These are phyloP conservation scores for Trematomus bernacchii DNA, from an alignment of 2,797 vertebrate genomes.

Conservation along the genomic window DNA sequence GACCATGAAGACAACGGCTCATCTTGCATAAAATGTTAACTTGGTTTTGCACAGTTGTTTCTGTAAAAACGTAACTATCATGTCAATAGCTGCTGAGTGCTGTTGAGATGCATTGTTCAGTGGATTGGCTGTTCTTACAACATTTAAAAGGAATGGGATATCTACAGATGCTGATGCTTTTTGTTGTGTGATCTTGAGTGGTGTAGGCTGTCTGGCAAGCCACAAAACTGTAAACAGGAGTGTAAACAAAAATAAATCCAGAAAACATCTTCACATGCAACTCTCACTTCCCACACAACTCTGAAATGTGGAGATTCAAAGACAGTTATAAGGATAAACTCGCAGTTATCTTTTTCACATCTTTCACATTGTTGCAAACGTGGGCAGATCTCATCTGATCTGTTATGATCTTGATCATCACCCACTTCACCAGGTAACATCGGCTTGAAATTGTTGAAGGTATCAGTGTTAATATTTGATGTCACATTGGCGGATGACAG, in stretches of 20 bases:
- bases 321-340: constrained; percentile 26
- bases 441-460: constrained; percentile 34
- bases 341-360: constrained; percentile 23
- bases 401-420: constrained; percentile 8
- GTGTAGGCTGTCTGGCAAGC: constrained; percentile 32
- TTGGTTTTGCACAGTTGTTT: constrained; percentile 63
- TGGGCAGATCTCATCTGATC: constrained; percentile 26
- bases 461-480: constrained; percentile 35
- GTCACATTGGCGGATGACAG: constrained; percentile 37
- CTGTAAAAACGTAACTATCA: constrained; percentile 43
- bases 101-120: constrained; percentile 62
- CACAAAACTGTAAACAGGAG: constrained; percentile 58
- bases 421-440: constrained; percentile 18
- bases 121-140: constrained; percentile 38
- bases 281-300: constrained; percentile 30
- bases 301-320: constrained; percentile 38
- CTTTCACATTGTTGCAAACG: constrained; percentile 26
- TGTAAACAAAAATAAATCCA: constrained; percentile 29
- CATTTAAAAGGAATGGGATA: constrained; percentile 42
- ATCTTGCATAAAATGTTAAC: constrained; percentile 79
- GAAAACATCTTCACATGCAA: constrained; percentile 38
- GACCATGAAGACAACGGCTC: constrained; percentile 52
- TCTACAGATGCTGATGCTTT: constrained; percentile 57
- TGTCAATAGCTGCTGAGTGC: constrained; percentile 72
- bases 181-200: constrained; percentile 38